These are phyloP conservation scores for Diarsia rubi DNA, from an alignment of 2,888 invertebrate species.

Conservation along the genomic window DNA sequence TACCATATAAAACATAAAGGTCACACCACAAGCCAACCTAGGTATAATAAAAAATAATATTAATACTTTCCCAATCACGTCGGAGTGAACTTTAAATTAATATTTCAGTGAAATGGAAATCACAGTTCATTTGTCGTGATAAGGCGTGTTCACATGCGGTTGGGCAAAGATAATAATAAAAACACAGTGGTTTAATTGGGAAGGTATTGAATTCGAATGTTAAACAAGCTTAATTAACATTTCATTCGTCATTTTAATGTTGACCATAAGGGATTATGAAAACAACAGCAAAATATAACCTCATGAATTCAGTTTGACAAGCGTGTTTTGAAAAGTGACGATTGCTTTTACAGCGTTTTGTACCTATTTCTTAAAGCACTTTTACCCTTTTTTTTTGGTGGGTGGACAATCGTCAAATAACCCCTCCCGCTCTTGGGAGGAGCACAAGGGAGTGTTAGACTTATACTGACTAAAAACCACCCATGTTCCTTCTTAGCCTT, in stretches of 20 bases:
- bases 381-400: no score
- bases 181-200: conserved; percentile 30
- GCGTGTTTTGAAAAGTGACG: background rate
- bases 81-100: conserved; percentile 53
- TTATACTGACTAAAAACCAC: no score
- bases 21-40: conserved; percentile 1
- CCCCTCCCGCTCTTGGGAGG: no score
- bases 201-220: background rate
- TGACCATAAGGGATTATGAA: no score
- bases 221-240: background rate
- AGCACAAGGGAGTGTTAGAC: no score
- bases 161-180: conserved; percentile 18
- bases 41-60: conserved; percentile 29
- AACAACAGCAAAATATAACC: background rate
- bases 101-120: conserved; percentile 58
- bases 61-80: conserved; percentile 42
- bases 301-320: background rate
- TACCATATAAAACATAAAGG: background rate
- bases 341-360: background rate
- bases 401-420: no score
- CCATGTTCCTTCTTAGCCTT: no score
- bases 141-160: conserved; percentile 49
- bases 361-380: background rate
- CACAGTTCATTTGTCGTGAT: conserved; percentile 56
- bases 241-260: background rate